These are phyloP conservation scores for Euclidia mi DNA, from an alignment of 2,888 invertebrate genomes.

Conservation along the genomic window DNA sequence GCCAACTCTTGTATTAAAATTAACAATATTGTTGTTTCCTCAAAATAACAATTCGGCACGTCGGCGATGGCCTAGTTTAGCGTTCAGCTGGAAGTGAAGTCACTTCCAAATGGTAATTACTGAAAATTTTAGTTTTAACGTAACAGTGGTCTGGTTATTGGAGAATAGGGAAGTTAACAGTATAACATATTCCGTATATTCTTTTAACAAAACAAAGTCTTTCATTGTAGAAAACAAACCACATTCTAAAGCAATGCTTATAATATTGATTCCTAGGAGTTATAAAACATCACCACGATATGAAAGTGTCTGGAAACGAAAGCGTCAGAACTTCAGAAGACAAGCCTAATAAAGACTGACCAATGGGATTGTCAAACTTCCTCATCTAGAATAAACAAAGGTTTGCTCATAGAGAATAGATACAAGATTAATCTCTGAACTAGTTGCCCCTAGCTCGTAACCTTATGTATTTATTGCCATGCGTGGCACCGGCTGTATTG, in stretches of 20 bases:
- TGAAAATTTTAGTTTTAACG: background rate
- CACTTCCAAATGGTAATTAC: background rate
- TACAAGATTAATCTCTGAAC: slow-evolving; percentile 43
- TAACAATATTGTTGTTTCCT: slow-evolving; percentile 7
- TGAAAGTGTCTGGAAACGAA: too few relatives aligned
- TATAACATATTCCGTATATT: too few relatives aligned
- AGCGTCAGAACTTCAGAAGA: too few relatives aligned
- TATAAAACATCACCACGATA: too few relatives aligned
- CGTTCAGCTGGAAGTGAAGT: background rate
- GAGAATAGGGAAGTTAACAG: background rate
- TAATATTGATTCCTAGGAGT: too few relatives aligned
- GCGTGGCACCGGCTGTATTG: slow-evolving; percentile 66
- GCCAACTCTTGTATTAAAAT: slow-evolving; percentile 25
- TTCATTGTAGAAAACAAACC: too few relatives aligned
- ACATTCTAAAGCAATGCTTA: too few relatives aligned
- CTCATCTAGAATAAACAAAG: background rate
- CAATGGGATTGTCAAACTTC: too few relatives aligned
- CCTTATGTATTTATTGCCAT: slow-evolving; percentile 70
- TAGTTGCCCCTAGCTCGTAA: slow-evolving; percentile 53
- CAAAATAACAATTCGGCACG: slow-evolving; percentile 4
- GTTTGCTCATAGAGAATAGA: background rate
- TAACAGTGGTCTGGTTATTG: background rate
- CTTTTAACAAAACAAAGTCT: too few relatives aligned
- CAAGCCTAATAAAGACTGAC: too few relatives aligned
- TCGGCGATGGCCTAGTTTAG: background rate